Evolutionary conservation across 2,888 invertebrate genomes (phyloP).

Genomic region (Liposcelis brunnea): DNA sequence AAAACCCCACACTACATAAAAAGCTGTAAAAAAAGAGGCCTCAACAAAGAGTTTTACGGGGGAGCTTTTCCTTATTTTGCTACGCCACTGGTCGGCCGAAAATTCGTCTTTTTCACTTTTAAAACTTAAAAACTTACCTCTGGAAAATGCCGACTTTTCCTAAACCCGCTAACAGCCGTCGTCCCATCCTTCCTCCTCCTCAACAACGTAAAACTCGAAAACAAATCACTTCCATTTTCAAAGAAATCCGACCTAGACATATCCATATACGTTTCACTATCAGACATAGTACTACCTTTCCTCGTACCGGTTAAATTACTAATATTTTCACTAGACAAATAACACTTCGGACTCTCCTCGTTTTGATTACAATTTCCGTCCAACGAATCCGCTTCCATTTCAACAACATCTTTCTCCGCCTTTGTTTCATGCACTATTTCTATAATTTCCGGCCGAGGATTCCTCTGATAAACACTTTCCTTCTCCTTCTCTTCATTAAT

Average conservation of each 20-base stretch:
- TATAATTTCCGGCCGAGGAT: background rate
- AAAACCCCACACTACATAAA: too few relatives aligned
- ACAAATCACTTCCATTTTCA: background rate
- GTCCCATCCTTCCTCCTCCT: background rate
- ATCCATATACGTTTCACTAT: constrained; percentile 1
- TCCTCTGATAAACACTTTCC: background rate
- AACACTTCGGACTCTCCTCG: background rate
- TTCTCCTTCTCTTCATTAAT: constrained; percentile 5
- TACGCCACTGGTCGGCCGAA: too few relatives aligned
- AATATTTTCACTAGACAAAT: constrained; percentile 1
- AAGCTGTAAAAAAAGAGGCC: too few relatives aligned
- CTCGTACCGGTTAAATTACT: background rate
- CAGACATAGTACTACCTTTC: background rate
- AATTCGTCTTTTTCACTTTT: too few relatives aligned
- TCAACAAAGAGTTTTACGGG: too few relatives aligned
- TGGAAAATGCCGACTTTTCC: constrained; percentile 7
- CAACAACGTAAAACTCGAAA: background rate
- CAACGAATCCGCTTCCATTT: too few relatives aligned
- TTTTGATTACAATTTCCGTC: too few relatives aligned
- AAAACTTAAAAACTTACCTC: constrained; percentile 6
- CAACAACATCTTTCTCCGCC: too few relatives aligned
- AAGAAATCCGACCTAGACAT: background rate
- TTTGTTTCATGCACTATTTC: constrained; percentile 2
- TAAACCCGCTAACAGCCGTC: background rate
- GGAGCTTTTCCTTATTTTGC: too few relatives aligned